A percentile compares a stretch with the other conserved stretches of the same genome.
These are phyloP conservation scores for Campoplex capitator DNA, from an alignment of 2,888 invertebrate genomes.

Conservation along the genomic window DNA sequence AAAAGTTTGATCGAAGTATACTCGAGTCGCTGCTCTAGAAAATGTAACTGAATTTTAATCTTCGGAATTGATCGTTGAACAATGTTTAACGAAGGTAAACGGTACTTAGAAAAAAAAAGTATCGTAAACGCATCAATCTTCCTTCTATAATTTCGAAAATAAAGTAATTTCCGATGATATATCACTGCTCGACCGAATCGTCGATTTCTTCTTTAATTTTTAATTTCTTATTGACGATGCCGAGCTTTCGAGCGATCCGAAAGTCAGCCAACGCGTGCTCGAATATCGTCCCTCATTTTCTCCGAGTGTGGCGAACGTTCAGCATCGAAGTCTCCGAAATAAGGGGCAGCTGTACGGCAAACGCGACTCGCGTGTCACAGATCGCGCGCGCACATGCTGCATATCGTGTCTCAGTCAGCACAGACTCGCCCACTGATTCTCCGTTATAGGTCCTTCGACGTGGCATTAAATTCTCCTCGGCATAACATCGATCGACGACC, in stretches of 20 bases:
- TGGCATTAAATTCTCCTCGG: slow-evolving; percentile 43
- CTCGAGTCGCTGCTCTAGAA: too few relatives aligned
- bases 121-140: neutral
- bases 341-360: slow-evolving; percentile 59
- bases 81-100: neutral
- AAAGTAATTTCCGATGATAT: neutral
- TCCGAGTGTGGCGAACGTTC: slow-evolving; percentile 39
- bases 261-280: slow-evolving; percentile 37
- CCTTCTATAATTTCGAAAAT: neutral
- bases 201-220: neutral
- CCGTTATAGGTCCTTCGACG: slow-evolving; percentile 30
- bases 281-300: slow-evolving; percentile 45
- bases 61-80: too few relatives aligned
- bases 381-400: slow-evolving; percentile 37
- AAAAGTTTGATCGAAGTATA: too few relatives aligned
- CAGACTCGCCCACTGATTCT: slow-evolving; percentile 49
- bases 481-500: slow-evolving; percentile 30
- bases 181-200: neutral
- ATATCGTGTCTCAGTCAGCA: slow-evolving; percentile 16
- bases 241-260: slow-evolving; percentile 27
- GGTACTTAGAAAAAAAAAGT: neutral
- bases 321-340: slow-evolving; percentile 67
- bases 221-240: neutral
- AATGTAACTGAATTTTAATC: too few relatives aligned
- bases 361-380: slow-evolving; percentile 59